A percentile compares a stretch with the other conserved stretches of the same genome.
Conservation (phyloP, 2,888 invertebrate genomes). For the Leucania comma region DNA sequence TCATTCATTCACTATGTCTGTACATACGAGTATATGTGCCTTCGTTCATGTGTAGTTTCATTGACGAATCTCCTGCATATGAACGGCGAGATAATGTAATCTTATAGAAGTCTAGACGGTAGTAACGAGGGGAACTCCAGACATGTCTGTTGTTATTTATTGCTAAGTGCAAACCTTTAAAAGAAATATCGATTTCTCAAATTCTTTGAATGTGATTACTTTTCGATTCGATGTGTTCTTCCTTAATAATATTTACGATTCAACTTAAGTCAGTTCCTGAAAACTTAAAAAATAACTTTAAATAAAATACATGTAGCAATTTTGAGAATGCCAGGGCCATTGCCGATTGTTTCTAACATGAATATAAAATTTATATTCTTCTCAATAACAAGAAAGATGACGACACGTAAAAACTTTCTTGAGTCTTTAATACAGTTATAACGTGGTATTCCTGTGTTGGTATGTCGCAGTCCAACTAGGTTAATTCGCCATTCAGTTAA, state of each 20-base stretch:
- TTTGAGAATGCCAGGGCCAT: constrained; percentile 11
- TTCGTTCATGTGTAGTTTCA: background rate
- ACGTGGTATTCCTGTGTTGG: background rate
- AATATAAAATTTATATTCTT: constrained; percentile 6
- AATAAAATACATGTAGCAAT: background rate
- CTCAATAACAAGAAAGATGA: background rate
- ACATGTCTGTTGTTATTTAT: constrained; percentile 36
- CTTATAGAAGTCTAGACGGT: constrained; percentile 43
- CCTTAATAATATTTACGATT: background rate
- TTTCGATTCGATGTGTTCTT: background rate
- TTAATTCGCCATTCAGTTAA: too few species aligned
- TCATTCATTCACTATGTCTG: background rate
- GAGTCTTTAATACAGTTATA: background rate
- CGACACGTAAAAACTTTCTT: constrained; percentile 13
- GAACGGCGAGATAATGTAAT: constrained; percentile 29
- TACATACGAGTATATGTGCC: background rate
- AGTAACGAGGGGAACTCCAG: constrained; percentile 13
- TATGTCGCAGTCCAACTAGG: too few species aligned
- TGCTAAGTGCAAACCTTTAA: background rate
- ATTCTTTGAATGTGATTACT: background rate
- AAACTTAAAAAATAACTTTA: background rate
- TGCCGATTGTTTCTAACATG: constrained; percentile 6
- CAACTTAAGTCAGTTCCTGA: background rate
- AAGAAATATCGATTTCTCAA: constrained; percentile 15
- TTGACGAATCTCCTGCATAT: background rate